These are phyloP conservation scores for Lates calcarifer DNA, from an alignment of 2,113 vertebrate genomes.

Conservation along the genomic window DNA sequence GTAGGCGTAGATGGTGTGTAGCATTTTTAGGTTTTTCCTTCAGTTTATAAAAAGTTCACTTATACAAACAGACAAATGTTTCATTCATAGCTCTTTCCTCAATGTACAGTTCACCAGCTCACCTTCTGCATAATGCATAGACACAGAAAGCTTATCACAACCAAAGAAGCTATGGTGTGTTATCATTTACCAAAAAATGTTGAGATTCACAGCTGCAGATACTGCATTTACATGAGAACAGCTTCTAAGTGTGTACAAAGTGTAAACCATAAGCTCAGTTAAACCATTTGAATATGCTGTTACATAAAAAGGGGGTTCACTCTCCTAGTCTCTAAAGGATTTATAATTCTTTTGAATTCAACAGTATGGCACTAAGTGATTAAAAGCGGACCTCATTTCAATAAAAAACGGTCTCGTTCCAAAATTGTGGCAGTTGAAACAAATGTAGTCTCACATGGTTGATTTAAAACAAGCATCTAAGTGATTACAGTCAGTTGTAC, in stretches of 20 bases:
- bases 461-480: constrained; percentile 66
- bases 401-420: constrained; percentile 44
- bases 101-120: constrained; percentile 66
- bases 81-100: constrained; percentile 61
- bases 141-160: constrained; percentile 72
- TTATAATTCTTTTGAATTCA: constrained; percentile 47
- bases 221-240: constrained; percentile 85
- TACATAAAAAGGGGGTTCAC: constrained; percentile 52
- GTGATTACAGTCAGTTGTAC: constrained; percentile 52
- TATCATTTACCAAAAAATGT: constrained; percentile 73
- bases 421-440: constrained; percentile 69
- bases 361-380: constrained; percentile 73
- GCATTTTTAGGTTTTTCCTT: constrained; percentile 71
- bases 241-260: constrained; percentile 82
- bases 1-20: constrained; percentile 83
- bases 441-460: constrained; percentile 44
- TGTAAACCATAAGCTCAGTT: constrained; percentile 70
- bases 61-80: constrained; percentile 69
- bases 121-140: constrained; percentile 63
- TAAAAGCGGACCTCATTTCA: constrained; percentile 66
- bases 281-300: constrained; percentile 55
- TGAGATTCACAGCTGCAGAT: constrained; percentile 76
- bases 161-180: constrained; percentile 75
- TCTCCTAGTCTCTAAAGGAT: constrained; percentile 39
- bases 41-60: constrained; percentile 62